Percentiles rank a stretch among this genome's conserved stretches.
Evolutionary conservation across 2,888 invertebrate species (phyloP).

Genomic region (Caenorhabditis becei): DNA sequence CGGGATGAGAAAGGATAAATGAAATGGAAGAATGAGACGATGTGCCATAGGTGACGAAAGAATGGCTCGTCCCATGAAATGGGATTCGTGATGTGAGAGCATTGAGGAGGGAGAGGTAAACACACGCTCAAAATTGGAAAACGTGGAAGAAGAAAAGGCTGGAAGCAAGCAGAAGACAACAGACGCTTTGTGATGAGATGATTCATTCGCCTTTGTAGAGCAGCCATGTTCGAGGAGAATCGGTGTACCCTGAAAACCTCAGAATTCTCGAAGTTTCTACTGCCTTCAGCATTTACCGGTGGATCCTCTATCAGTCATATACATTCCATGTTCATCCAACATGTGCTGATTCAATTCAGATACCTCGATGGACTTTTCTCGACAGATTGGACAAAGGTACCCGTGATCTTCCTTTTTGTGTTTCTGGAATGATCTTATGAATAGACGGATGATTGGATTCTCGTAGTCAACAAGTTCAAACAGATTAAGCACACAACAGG

Average conservation of each 20-base stretch:
- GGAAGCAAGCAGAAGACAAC: constrained; percentile 9
- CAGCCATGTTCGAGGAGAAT: constrained; percentile 80
- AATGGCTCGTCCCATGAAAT: constrained; percentile 40
- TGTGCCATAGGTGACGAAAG: constrained; percentile 28
- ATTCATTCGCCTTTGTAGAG: constrained; percentile 81
- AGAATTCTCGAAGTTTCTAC: not conserved
- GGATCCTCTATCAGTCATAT: no score
- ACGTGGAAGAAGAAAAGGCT: constrained; percentile 15
- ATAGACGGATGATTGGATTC: no score
- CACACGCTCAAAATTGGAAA: constrained; percentile 35
- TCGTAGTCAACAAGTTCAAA: not conserved
- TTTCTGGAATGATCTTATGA: constrained; percentile 53
- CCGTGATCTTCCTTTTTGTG: constrained; percentile 77
- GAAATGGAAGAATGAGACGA: not conserved
- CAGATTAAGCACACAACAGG: constrained; percentile 8
- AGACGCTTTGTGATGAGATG: not conserved
- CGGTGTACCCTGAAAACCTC: constrained; percentile 76
- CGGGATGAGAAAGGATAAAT: not conserved
- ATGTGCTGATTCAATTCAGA: constrained; percentile 81
- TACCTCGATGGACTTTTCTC: constrained; percentile 77
- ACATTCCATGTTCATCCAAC: constrained; percentile 80
- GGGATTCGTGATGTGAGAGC: constrained; percentile 25
- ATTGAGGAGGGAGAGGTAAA: constrained; percentile 26
- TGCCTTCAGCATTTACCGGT: no score
- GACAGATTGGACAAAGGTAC: constrained; percentile 80